Percentiles rank a stretch among this genome's conserved stretches.
phyloP scores from a whole-genome alignment of 2,797 vertebrate genomes.

The Enteromius fasciolatus region DNA sequence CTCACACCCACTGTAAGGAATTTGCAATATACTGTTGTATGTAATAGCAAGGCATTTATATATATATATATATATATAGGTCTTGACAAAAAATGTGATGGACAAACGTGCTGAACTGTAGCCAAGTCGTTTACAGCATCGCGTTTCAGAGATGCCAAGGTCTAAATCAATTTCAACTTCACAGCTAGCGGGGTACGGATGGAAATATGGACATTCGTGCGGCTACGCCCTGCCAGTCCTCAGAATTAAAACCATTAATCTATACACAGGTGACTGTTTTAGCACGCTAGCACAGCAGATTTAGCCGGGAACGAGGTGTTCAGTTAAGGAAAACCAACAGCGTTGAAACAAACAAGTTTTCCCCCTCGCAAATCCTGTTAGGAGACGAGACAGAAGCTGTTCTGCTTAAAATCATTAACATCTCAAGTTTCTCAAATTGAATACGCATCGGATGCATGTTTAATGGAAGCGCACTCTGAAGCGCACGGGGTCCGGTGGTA shows the following conservation, averaged over 20 bases:
- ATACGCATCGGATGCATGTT: neutral
- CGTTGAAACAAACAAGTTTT: conserved; percentile 17
- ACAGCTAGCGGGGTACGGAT: conserved; percentile 15
- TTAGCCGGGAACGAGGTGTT: neutral
- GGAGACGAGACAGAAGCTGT: conserved; percentile 18
- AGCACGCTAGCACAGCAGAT: neutral
- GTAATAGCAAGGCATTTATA: neutral
- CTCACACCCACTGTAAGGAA: neutral
- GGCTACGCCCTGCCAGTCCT: conserved; percentile 32
- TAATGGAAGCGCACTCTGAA: neutral
- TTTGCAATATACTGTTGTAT: neutral
- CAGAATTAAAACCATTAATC: conserved; percentile 43
- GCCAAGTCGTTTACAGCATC: conserved; percentile 31
- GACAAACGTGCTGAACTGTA: conserved; percentile 36
- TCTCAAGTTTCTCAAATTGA: conserved; percentile 24
- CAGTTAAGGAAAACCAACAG: neutral
- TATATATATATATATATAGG: neutral
- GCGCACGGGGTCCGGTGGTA: neutral
- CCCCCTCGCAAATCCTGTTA: conserved; percentile 11
- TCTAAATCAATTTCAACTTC: conserved; percentile 51
- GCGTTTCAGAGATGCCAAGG: conserved; percentile 41
- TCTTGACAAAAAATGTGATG: conserved; percentile 30
- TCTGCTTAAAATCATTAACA: conserved; percentile 48
- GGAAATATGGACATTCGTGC: conserved; percentile 30
- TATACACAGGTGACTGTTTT: conserved; percentile 38